Base-by-base conservation (phyloP, 2,113 vertebrate species). In the Entosphenus tridentatus region DNA sequence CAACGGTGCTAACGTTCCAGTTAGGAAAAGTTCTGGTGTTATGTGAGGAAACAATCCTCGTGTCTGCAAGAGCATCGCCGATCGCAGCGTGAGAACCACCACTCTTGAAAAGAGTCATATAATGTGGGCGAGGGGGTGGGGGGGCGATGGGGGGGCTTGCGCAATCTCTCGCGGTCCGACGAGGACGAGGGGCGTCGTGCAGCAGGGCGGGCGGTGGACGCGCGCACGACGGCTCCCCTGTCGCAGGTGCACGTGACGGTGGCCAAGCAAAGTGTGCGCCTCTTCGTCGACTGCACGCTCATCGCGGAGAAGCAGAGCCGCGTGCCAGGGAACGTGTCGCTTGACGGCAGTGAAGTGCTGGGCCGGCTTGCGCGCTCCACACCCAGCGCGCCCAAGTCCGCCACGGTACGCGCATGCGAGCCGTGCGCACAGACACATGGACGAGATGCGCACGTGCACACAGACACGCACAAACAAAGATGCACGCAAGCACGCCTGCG, bases 251-350 rank as follows among this genome's bases (percentile, higher is more conserved):
- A 65, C 10, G 62, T 65, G n/a, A 10, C 62, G 21, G 21, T 65
- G 21, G n/a, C 62, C n/a, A n/a, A 11, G 62, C 62, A 65, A 9
- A 21, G 21, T 65, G 62, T 65, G 62, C n/a, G 21, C n/a, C 62
- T 65, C 62, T 65, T 16, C 62, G 62, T 65, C 8, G 62, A 65
- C 21, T 65, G 62, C 21, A 16, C 62, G 62, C 62, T 65, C 21
- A 65, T 65, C 10, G 39, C 39, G 39, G 62, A 65, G n/a, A 21
- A 21, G 62, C 62, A 65, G 21, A n/a, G n/a, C n/a, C 21, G 62
- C 10, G 10, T 9, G 10, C 62, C 62, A 2, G 62, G 62, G 21
- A 65, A 65, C 10, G 62, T 65, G n/a, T 16, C n/a, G 9, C n/a
- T 21, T 21, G 62, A 21, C 11, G 62, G 62, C 9, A n/a, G 21